phyloP scores from a whole-genome alignment of 2,888 invertebrate genomes.

The Fissipunctia ypsillon region DNA sequence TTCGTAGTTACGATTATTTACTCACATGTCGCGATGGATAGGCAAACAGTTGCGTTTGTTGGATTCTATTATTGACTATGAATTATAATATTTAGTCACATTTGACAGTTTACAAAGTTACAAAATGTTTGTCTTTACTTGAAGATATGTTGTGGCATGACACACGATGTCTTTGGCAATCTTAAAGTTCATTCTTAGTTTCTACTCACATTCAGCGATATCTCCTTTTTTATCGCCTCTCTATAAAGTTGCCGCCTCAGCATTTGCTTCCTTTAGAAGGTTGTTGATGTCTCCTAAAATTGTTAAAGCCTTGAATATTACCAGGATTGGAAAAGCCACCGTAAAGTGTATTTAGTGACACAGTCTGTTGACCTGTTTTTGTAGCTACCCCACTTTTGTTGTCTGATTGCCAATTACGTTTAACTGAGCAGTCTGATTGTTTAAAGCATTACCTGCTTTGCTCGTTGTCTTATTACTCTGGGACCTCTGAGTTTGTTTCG shows the following conservation, averaged over 20 bases:
- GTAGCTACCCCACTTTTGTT: neutral
- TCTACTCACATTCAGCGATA: neutral
- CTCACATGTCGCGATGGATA: constrained; percentile 31
- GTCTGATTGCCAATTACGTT: constrained; percentile 21
- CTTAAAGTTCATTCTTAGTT: neutral
- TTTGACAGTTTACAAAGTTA: constrained; percentile 27
- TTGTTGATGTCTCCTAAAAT: neutral
- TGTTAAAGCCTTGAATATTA: neutral
- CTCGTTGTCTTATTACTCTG: constrained; percentile 15
- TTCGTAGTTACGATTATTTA: constrained; percentile 44
- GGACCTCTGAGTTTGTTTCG: too few relatives aligned
- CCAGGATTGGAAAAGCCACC: neutral
- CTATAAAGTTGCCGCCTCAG: neutral
- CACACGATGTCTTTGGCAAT: neutral
- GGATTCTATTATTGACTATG: constrained; percentile 38
- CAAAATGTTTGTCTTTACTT: constrained; percentile 36
- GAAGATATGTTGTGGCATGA: neutral
- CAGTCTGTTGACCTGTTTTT: neutral
- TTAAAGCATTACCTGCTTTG: constrained; percentile 10
- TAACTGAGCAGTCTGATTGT: neutral
- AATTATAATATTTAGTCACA: constrained; percentile 47
- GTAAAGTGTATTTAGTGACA: neutral
- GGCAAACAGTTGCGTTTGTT: constrained; percentile 36
- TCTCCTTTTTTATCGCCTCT: neutral
- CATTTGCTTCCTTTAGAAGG: too few relatives aligned